Evolutionary conservation across 2,797 vertebrate genomes (phyloP).

Genomic region (Ctenochaetus hawaiiensis): DNA sequence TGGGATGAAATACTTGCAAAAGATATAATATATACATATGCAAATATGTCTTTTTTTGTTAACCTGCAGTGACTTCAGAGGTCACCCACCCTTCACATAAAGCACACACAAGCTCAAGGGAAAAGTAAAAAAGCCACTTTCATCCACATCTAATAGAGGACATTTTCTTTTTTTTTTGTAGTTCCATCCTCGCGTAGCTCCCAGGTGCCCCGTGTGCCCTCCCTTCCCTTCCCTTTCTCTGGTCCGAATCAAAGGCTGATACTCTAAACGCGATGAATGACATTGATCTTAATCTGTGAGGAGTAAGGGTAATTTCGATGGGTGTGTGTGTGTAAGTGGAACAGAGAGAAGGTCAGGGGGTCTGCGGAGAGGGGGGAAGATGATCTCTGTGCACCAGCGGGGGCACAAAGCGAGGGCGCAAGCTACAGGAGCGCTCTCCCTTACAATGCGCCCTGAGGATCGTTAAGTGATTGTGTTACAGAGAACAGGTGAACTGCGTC

Average conservation of each 20-base stretch:
- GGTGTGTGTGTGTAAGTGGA: conserved; percentile 77
- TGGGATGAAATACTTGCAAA: conserved; percentile 1
- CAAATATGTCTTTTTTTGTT: conserved; percentile 26
- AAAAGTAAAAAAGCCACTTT: conserved; percentile 64
- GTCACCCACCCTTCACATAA: conserved; percentile 33
- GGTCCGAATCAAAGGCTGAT: conserved; percentile 84
- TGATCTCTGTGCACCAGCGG: conserved; percentile 73
- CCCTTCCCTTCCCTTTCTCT: conserved; percentile 85
- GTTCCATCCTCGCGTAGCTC: conserved; percentile 78
- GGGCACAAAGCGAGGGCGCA: conserved; percentile 78
- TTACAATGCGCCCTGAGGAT: conserved; percentile 83
- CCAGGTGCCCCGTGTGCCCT: conserved; percentile 77
- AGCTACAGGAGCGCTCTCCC: conserved; percentile 75
- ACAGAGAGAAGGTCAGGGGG: conserved; percentile 79
- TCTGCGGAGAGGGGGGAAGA: conserved; percentile 77
- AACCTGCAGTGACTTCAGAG: conserved; percentile 45
- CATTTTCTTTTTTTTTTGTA: conserved; percentile 36
- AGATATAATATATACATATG: conserved; percentile 1
- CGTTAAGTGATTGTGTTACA: conserved; percentile 88
- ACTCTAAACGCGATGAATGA: conserved; percentile 83
- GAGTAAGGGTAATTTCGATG: conserved; percentile 78
- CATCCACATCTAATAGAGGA: conserved; percentile 64
- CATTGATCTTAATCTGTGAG: conserved; percentile 86
- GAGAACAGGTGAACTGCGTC: conserved; percentile 86
- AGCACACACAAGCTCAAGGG: conserved; percentile 35